phyloP scores from a whole-genome alignment of 92 coral and sea anemone genomes.

The Galaxea fascicularis region DNA sequence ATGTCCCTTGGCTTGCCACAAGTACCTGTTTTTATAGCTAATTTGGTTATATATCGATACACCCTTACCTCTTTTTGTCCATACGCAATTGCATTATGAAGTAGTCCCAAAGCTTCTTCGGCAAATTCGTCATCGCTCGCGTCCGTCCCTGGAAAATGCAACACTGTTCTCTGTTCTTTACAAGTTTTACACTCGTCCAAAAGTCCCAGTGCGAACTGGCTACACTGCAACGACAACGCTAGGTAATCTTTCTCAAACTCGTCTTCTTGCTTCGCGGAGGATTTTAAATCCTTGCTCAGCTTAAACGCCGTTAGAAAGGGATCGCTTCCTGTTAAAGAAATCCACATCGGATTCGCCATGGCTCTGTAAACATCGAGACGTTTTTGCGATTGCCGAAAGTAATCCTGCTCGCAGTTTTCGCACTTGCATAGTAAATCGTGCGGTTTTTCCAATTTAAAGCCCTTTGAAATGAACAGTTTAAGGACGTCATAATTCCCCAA shows the following conservation, averaged over 20 bases:
- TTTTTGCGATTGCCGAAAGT: slow-evolving; percentile 87
- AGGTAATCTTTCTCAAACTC: slow-evolving; percentile 95
- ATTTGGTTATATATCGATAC: slow-evolving; percentile 11
- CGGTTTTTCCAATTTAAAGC: slow-evolving; percentile 85
- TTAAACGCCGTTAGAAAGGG: slow-evolving; percentile 87
- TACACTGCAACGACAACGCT: slow-evolving; percentile 76
- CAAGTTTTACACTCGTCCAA: slow-evolving; percentile 93
- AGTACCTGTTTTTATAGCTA: slow-evolving; percentile 33
- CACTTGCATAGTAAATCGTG: slow-evolving; percentile 92
- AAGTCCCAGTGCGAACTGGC: slow-evolving; percentile 86
- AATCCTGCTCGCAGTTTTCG: slow-evolving; percentile 79
- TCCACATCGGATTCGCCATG: slow-evolving; percentile 92
- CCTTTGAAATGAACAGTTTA: slow-evolving; percentile 79
- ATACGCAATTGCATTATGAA: slow-evolving; percentile 87
- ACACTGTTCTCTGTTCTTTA: slow-evolving; percentile 84
- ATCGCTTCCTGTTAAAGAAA: slow-evolving; percentile 80
- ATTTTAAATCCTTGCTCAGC: slow-evolving; percentile 80
- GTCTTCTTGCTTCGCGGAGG: slow-evolving; percentile 86
- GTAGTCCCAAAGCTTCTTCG: slow-evolving; percentile 79
- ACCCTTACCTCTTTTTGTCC: slow-evolving; percentile 95
- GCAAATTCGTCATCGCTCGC: slow-evolving; percentile 69
- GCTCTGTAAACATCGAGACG: slow-evolving; percentile 90
- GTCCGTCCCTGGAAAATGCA: slow-evolving; percentile 87
- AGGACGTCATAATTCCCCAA: slow-evolving; percentile 90
- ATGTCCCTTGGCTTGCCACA: neutral